A percentile compares a stretch with the other conserved stretches of the same genome.
Evolutionary conservation across 2,888 invertebrate genomes (phyloP).

Genomic region (Aquatica leii): DNA sequence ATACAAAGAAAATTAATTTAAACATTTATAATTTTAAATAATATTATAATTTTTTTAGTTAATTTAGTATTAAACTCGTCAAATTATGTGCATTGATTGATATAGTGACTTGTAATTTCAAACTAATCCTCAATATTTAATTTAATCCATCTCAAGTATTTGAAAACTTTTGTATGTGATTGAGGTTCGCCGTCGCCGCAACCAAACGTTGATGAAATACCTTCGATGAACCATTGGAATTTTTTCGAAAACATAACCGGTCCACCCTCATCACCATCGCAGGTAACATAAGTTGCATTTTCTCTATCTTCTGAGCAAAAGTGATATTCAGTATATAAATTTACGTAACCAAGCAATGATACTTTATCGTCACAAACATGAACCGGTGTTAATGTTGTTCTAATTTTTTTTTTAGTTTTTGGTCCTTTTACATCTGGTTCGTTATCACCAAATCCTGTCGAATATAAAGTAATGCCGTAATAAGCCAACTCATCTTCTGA

Average conservation of each 20-base stretch:
- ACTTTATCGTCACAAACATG: not conserved
- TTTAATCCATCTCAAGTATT: too few relatives aligned
- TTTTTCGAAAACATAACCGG: not conserved
- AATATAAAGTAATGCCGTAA: not conserved
- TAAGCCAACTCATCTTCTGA: not conserved
- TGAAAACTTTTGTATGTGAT: too few relatives aligned
- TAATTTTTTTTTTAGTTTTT: not conserved
- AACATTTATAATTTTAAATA: too few relatives aligned
- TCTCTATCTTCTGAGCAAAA: slow-evolving; percentile 1
- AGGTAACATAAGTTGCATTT: not conserved
- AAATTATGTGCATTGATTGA: too few relatives aligned
- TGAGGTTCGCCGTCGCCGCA: too few relatives aligned
- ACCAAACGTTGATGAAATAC: too few relatives aligned
- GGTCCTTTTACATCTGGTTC: not conserved
- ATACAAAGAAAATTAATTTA: too few relatives aligned
- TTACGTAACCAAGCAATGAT: not conserved
- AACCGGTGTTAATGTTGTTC: not conserved
- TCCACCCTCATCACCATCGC: slow-evolving; percentile 5
- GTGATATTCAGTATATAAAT: not conserved
- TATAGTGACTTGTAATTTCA: too few relatives aligned
- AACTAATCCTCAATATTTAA: too few relatives aligned
- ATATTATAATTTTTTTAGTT: too few relatives aligned
- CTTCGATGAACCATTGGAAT: too few relatives aligned
- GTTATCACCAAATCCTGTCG: slow-evolving; percentile 4
- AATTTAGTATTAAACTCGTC: too few relatives aligned